Conservation (phyloP, 2,888 invertebrate species). For the Apotomis capreana region DNA sequence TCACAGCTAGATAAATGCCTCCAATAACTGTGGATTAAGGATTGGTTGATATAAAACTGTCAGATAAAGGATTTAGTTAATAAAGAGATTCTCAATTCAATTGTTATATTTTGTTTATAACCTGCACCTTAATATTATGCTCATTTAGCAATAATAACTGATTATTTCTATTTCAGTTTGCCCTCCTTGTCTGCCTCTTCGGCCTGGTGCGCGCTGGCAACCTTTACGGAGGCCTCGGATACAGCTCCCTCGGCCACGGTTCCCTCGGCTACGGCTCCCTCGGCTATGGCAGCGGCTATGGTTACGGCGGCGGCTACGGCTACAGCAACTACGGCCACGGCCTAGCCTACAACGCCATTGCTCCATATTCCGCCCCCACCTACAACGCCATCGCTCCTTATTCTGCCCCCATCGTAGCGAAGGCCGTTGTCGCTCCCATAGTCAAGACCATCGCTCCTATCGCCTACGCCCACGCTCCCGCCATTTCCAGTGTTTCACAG, state of each 20-base stretch:
- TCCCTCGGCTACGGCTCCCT: constrained; percentile 49
- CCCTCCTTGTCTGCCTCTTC: constrained; percentile 58
- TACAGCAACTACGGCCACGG: constrained; percentile 27
- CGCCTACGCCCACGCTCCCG: constrained; percentile 45
- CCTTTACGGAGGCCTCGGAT: constrained; percentile 50
- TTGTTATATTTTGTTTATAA: background rate
- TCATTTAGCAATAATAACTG: background rate
- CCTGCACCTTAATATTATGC: too few species aligned
- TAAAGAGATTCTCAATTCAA: too few species aligned
- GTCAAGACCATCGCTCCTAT: constrained; percentile 41
- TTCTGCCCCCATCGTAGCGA: constrained; percentile 40
- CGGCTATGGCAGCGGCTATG: constrained; percentile 48
- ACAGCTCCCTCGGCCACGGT: constrained; percentile 44
- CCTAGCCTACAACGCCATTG: constrained; percentile 28
- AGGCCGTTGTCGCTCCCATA: constrained; percentile 41
- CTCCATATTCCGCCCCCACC: constrained; percentile 40
- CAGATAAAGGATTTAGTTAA: too few species aligned
- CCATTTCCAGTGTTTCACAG: constrained; percentile 61
- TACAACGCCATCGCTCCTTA: constrained; percentile 37
- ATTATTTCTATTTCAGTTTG: constrained; percentile 54
- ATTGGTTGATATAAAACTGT: too few species aligned
- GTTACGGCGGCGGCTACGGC: constrained; percentile 48
- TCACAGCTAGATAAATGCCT: too few species aligned
- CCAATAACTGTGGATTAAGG: too few species aligned
- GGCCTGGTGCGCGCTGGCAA: constrained; percentile 60